phyloP scores from a whole-genome alignment of 2,888 invertebrate species.

The Campoletis raptor region DNA sequence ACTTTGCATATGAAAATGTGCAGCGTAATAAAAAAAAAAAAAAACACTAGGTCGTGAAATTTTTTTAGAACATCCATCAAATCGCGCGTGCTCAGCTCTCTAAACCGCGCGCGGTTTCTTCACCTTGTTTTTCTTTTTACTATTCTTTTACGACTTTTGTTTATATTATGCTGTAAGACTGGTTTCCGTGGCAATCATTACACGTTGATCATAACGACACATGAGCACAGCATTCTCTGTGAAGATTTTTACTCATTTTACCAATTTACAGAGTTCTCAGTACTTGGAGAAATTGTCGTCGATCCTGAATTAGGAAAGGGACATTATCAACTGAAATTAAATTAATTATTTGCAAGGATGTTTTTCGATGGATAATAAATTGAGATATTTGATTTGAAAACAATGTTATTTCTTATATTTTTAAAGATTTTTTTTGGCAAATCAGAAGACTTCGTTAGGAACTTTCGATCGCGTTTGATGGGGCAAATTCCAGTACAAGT shows the following conservation, averaged over 20 bases:
- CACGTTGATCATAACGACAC: conserved; percentile 41
- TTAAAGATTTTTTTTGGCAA: background rate
- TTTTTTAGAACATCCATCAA: conserved; percentile 22
- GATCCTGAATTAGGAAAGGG: background rate
- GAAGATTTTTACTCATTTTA: background rate
- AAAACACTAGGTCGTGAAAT: background rate
- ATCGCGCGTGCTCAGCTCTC: conserved; percentile 13
- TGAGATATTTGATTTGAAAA: background rate
- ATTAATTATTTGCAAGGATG: background rate
- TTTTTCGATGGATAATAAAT: background rate
- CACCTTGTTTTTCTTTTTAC: conserved; percentile 33
- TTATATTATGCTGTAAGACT: conserved; percentile 41
- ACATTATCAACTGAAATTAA: background rate
- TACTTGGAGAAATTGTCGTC: conserved; percentile 2
- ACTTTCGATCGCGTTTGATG: conserved; percentile 33
- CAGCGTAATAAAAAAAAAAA: conserved; percentile 36
- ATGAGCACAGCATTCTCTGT: conserved; percentile 33
- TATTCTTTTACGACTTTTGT: conserved; percentile 40
- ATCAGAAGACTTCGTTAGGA: background rate
- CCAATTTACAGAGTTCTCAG: conserved; percentile 6
- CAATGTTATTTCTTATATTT: background rate
- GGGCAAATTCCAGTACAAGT: conserved; percentile 41
- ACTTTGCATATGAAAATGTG: background rate
- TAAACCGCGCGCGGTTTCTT: conserved; percentile 33
- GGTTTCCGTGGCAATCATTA: conserved; percentile 44